Base-by-base conservation (phyloP, 2,888 invertebrate genomes). In the Lycaena phlaeas region DNA sequence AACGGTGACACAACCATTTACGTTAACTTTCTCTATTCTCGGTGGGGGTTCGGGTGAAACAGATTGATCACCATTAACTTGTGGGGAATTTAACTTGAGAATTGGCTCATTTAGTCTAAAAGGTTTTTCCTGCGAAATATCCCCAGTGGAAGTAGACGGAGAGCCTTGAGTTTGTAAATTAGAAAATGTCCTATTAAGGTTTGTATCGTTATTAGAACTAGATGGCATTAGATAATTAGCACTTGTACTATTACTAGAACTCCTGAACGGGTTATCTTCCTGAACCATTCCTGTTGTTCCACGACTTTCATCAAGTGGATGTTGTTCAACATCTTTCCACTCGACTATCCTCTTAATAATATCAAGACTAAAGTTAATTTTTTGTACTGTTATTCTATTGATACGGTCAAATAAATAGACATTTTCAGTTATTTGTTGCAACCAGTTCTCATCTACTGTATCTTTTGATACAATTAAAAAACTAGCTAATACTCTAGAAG, bases 341-440 rank as follows among this genome's bases (percentile, higher is more conserved):
- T 95, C 95, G 0, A 95, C 92, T 57, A 95, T 92, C 53, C 93
- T 88, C 61, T 93, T 93, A 38, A 95, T 91, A 31, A 95, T 89
- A 64, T 95, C 94, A 54, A 95, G 77, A 49, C 92, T 92, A 68
- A 94, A 94, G 57, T 92, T 90, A 67, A 94, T 92, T 68, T 93
- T 92, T 59, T 89, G 88, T 40, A 92, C 88, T 41, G 89, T 88
- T 40, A 86, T 79, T 61, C 88, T 87, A 66, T 90, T 89, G 36
- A 88, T 86, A 56, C 88, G 88, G 64, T 89, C 88, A 61, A 87
- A 87, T 38, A 87, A 77, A 51, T 89, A 89, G 43, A 93, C 81
- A 61, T 91, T 92, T 57, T 91, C 90, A 0, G 91, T 89, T 14
- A 93, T 87, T 51, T 90, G 90, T 56, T 93, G 93, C 14, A 94